Evolutionary conservation across 2,113 vertebrate genomes (phyloP).

Genomic region (Neolamprologus devosi): DNA sequence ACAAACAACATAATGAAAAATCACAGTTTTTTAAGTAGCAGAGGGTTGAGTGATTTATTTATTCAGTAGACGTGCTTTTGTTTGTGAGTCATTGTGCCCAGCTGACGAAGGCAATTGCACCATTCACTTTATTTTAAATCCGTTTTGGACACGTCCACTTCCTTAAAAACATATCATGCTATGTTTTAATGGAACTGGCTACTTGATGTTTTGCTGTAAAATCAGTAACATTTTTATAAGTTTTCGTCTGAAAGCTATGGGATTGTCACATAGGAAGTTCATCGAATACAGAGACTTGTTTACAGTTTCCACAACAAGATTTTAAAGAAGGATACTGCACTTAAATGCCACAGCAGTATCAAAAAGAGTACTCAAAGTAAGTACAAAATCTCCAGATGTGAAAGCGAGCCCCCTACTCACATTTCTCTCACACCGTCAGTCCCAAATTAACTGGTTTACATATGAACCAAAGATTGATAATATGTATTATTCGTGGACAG

Average conservation of each 20-base stretch:
- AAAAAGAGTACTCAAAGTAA: neutral
- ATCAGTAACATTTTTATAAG: neutral
- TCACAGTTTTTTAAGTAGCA: neutral
- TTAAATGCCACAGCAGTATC: neutral
- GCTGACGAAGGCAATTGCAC: neutral
- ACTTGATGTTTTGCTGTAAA: neutral
- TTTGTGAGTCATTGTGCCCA: neutral
- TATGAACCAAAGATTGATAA: neutral
- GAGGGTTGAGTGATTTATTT: neutral
- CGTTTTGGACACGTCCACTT: neutral
- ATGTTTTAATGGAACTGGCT: neutral
- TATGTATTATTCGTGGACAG: neutral
- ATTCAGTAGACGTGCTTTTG: neutral
- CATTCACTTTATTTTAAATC: neutral
- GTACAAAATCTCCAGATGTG: neutral
- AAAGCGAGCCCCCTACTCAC: neutral
- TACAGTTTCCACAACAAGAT: neutral
- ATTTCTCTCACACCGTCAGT: neutral
- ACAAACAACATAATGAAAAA: neutral
- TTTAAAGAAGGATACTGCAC: neutral
- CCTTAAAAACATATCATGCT: neutral
- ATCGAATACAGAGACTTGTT: neutral
- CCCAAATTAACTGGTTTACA: neutral
- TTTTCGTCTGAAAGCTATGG: neutral
- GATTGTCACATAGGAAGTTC: neutral